These are phyloP conservation scores for Neodiprion virginianus DNA, from an alignment of 1,140 invertebrate genomes.

Conservation along the genomic window DNA sequence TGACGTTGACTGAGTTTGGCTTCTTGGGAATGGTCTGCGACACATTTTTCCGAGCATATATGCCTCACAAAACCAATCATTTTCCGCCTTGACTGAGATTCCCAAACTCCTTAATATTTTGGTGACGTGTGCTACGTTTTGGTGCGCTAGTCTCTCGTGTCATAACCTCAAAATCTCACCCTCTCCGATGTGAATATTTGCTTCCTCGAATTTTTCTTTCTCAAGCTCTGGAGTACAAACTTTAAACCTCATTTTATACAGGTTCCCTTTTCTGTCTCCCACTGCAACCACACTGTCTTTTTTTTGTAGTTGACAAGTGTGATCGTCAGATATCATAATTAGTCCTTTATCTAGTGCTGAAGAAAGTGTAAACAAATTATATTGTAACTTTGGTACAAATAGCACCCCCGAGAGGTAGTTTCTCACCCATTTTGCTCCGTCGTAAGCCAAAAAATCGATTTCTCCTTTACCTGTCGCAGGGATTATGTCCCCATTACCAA, in stretches of 20 bases:
- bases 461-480: slow-evolving; percentile 14
- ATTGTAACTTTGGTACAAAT: slow-evolving; percentile 22
- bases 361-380: slow-evolving; percentile 24
- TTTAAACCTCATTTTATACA: slow-evolving; percentile 24
- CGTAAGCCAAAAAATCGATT: slow-evolving; percentile 18
- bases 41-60: slow-evolving; percentile 19
- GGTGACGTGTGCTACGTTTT: slow-evolving; percentile 14
- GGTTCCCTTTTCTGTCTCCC: slow-evolving; percentile 20
- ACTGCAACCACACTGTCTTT: slow-evolving; percentile 19
- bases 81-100: slow-evolving; percentile 5
- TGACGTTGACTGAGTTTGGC: slow-evolving; percentile 5
- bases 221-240: background rate
- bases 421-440: slow-evolving; percentile 17
- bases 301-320: slow-evolving; percentile 10
- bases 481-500: slow-evolving; percentile 33
- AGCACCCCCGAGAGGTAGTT: slow-evolving; percentile 15
- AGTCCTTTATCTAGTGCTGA: slow-evolving; percentile 21
- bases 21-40: slow-evolving; percentile 14
- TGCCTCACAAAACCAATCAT: slow-evolving; percentile 15
- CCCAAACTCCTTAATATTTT: slow-evolving; percentile 11
- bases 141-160: slow-evolving; percentile 20
- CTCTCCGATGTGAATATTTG: background rate
- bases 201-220: background rate
- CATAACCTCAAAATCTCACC: slow-evolving; percentile 3
- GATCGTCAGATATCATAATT: background rate